Percentiles rank a stretch among this genome's conserved stretches.
Evolutionary conservation across 1,140 invertebrate species (phyloP).

Genomic region (Thalassaphorura encarpata): DNA sequence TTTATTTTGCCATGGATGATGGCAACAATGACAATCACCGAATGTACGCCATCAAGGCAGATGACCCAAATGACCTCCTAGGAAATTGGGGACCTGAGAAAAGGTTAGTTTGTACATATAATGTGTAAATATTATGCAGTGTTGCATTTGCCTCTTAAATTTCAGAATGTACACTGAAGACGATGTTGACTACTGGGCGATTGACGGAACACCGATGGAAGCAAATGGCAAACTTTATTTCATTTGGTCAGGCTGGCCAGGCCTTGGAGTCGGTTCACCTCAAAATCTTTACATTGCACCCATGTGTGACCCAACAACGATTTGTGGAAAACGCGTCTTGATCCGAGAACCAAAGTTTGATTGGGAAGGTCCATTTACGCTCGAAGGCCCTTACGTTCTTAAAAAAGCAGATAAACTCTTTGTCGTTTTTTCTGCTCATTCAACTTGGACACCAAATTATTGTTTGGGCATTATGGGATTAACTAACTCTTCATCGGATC

Average conservation of each 20-base stretch:
- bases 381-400: slow-evolving; percentile 24
- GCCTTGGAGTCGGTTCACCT: not conserved
- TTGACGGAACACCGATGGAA: slow-evolving; percentile 20
- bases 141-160: not conserved
- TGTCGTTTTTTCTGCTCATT: slow-evolving; percentile 16
- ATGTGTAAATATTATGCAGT: not conserved
- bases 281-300: slow-evolving; percentile 21
- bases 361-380: slow-evolving; percentile 18
- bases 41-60: slow-evolving; percentile 22
- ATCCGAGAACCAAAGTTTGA: slow-evolving; percentile 11
- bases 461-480: slow-evolving; percentile 23
- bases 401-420: slow-evolving; percentile 17
- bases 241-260: slow-evolving; percentile 29
- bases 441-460: slow-evolving; percentile 25
- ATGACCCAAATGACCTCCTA: slow-evolving; percentile 13
- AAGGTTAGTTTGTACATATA: slow-evolving; percentile 7
- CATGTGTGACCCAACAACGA: slow-evolving; percentile 9
- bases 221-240: slow-evolving; percentile 21
- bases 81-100: slow-evolving; percentile 11
- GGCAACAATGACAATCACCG: slow-evolving; percentile 27
- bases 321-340: not conserved
- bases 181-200: slow-evolving; percentile 25
- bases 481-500: slow-evolving; percentile 20
- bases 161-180: slow-evolving; percentile 16
- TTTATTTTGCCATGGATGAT: slow-evolving; percentile 28